These are phyloP conservation scores for Upupa epops DNA, from an alignment of 2,113 vertebrate genomes.

Conservation along the genomic window DNA sequence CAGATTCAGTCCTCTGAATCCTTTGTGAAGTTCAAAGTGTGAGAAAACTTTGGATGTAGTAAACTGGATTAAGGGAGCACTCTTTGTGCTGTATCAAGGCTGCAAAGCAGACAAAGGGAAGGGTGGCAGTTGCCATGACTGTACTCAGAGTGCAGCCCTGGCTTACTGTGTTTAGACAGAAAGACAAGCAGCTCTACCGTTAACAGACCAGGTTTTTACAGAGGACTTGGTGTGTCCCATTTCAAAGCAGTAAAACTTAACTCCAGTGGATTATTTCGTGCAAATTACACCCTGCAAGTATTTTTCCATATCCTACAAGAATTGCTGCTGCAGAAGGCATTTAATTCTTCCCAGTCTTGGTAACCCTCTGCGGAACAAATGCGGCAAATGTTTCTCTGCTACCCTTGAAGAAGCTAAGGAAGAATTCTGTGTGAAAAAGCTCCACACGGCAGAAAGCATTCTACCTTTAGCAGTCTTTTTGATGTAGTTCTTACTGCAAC, in stretches of 20 bases:
- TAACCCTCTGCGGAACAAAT: neutral
- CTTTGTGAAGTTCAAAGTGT: neutral
- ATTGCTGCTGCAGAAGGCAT: neutral
- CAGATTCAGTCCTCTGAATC: neutral
- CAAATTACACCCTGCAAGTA: neutral
- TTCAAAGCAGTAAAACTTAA: neutral
- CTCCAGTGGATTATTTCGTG: neutral
- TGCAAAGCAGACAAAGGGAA: neutral
- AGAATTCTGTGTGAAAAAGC: neutral
- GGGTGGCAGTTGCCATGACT: neutral
- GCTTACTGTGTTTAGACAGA: conserved; percentile 5
- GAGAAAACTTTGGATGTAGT: neutral
- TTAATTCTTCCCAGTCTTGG: neutral
- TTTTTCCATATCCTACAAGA: neutral
- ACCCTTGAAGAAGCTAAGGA: neutral
- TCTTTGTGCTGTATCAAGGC: neutral
- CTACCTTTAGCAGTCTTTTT: neutral
- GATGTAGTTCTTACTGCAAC: rapidly evolving
- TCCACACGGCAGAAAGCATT: neutral
- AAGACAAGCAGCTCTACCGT: neutral
- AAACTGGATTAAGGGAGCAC: neutral
- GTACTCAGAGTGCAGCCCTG: neutral
- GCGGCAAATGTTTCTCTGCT: neutral
- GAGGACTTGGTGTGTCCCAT: neutral
- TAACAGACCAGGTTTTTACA: neutral